phyloP scores from a whole-genome alignment of 2,113 vertebrate genomes.

The Sapajus apella region DNA sequence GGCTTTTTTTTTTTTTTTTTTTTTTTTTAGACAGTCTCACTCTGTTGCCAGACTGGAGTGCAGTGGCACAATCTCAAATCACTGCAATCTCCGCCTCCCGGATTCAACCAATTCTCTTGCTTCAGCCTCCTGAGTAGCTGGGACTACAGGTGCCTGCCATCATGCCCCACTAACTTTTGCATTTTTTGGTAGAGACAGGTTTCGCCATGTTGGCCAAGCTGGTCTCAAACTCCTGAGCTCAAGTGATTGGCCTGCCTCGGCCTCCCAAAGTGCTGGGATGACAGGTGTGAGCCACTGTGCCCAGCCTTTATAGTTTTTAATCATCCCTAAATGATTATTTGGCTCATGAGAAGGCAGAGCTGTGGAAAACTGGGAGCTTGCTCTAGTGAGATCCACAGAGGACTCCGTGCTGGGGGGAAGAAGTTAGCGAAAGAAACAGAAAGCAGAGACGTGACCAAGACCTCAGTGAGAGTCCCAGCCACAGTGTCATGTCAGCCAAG shows the following conservation, averaged over 20 bases:
- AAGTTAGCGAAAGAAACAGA: background rate
- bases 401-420: background rate
- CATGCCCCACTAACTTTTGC: no score
- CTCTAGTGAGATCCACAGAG: background rate
- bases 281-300: accelerated
- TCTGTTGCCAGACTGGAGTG: no score
- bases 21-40: background rate
- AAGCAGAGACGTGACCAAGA: no score
- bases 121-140: no score
- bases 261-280: background rate
- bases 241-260: background rate
- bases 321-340: background rate
- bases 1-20: background rate
- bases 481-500: accelerated
- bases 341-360: background rate
- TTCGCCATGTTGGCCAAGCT: background rate
- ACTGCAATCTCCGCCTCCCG: no score
- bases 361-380: background rate
- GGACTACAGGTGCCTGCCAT: no score
- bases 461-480: accelerated
- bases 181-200: background rate
- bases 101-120: no score
- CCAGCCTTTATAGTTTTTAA: background rate
- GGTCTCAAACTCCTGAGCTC: background rate
- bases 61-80: no score